Percentiles rank a stretch among this genome's conserved stretches.
phyloP scores from a whole-genome alignment of 2,888 invertebrate species.

The Baccha elongata region DNA sequence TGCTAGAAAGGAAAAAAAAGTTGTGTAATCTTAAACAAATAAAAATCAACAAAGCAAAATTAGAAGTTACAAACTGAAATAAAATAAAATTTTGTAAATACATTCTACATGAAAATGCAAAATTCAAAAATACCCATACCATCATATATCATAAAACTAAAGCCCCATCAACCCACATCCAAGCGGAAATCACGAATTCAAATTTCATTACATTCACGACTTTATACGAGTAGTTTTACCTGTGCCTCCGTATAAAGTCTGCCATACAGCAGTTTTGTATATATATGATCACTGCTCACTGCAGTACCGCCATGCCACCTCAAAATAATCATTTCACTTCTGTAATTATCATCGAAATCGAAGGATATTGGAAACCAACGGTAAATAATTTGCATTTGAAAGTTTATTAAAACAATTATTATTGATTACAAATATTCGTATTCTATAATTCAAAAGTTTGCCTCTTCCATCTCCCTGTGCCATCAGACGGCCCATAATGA shows the following conservation, averaged over 20 bases:
- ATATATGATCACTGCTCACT: neutral
- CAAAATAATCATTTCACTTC: constrained; percentile 72
- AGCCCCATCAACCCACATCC: constrained; percentile 42
- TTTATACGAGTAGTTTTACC: constrained; percentile 38
- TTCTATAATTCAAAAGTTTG: constrained; percentile 68
- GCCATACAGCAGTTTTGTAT: too few species aligned
- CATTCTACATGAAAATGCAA: constrained; percentile 58
- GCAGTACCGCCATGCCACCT: neutral
- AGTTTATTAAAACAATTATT: constrained; percentile 74
- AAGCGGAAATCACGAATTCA: constrained; percentile 71
- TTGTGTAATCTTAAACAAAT: constrained; percentile 32
- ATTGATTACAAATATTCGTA: constrained; percentile 74
- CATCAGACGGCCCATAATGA: constrained; percentile 7
- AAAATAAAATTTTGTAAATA: constrained; percentile 12
- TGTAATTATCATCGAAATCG: constrained; percentile 73
- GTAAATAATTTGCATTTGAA: constrained; percentile 74
- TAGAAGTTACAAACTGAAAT: constrained; percentile 58
- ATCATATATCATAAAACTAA: too few species aligned
- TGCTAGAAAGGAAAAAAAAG: neutral
- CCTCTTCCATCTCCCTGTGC: constrained; percentile 7
- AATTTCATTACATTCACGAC: constrained; percentile 70
- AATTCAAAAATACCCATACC: constrained; percentile 44
- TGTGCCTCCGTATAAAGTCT: neutral
- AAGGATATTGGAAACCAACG: constrained; percentile 73
- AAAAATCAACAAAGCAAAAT: constrained; percentile 35